phyloP scores from a whole-genome alignment of 2,113 vertebrate genomes.

The Chionomys nivalis region DNA sequence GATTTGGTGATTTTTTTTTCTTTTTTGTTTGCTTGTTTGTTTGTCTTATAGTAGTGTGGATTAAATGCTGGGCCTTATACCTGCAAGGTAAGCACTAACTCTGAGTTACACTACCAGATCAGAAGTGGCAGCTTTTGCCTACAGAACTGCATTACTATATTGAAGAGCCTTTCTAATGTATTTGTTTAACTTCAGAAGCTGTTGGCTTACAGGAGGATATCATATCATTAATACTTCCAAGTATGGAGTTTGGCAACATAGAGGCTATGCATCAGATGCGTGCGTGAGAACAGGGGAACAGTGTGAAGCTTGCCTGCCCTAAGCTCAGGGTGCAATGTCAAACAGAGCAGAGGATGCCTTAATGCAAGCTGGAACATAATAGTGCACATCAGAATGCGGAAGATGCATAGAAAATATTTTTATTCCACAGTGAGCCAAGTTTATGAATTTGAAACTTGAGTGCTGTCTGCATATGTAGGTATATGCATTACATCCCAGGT shows the following conservation, averaged over 20 bases:
- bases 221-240: not conserved
- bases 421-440: slow-evolving; percentile 34
- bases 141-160: not conserved
- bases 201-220: not conserved
- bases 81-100: not conserved
- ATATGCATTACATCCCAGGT: not conserved
- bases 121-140: not conserved
- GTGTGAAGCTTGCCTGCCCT: not conserved
- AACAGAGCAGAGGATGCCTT: not conserved
- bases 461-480: not conserved
- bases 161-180: not conserved
- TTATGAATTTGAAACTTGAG: slow-evolving; percentile 7
- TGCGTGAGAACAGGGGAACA: not conserved
- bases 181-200: slow-evolving; percentile 14
- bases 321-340: not conserved
- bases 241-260: not conserved
- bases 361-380: not conserved
- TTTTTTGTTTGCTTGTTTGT: not conserved
- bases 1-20: not conserved
- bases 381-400: not conserved
- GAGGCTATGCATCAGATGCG: not conserved
- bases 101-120: not conserved
- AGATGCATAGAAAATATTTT: slow-evolving; percentile 12
- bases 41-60: not conserved
- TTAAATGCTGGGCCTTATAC: not conserved